These are phyloP conservation scores for Heterodera filipjevi DNA, from an alignment of 2,888 invertebrate species.

Conservation along the genomic window DNA sequence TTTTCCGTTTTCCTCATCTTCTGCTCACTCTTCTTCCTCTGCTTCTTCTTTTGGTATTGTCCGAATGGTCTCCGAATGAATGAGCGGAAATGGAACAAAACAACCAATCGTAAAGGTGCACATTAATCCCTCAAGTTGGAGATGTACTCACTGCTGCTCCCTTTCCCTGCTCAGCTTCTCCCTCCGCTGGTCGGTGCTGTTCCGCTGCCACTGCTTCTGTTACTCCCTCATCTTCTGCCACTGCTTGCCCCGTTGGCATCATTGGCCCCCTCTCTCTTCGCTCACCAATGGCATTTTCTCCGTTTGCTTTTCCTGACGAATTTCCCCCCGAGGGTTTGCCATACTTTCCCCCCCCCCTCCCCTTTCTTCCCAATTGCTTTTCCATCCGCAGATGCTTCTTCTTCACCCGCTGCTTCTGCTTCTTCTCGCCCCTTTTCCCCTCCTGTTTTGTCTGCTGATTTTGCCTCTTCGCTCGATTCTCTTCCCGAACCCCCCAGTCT, in stretches of 20 bases:
- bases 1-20: not conserved
- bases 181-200: not conserved
- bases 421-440: not conserved
- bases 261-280: not conserved
- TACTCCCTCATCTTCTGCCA: not conserved
- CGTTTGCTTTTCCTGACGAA: not conserved
- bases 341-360: not conserved
- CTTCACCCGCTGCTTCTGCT: not conserved
- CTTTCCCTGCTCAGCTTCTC: not conserved
- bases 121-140: not conserved
- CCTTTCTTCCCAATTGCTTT: not conserved
- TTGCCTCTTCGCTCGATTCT: slow-evolving; percentile 20
- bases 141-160: not conserved
- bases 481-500: slow-evolving; percentile 29
- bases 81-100: not conserved
- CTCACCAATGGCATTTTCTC: not conserved
- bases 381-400: not conserved
- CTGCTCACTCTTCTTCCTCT: not conserved
- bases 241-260: not conserved
- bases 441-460: not conserved
- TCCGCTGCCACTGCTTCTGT: not conserved
- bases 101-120: not conserved
- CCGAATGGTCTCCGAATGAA: not conserved
- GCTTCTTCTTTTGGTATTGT: not conserved
- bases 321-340: not conserved